Evolutionary conservation across 2,113 vertebrate genomes (phyloP), one percentile per base, ranked within the genome.

Genomic region (Tichodroma muraria): DNA sequence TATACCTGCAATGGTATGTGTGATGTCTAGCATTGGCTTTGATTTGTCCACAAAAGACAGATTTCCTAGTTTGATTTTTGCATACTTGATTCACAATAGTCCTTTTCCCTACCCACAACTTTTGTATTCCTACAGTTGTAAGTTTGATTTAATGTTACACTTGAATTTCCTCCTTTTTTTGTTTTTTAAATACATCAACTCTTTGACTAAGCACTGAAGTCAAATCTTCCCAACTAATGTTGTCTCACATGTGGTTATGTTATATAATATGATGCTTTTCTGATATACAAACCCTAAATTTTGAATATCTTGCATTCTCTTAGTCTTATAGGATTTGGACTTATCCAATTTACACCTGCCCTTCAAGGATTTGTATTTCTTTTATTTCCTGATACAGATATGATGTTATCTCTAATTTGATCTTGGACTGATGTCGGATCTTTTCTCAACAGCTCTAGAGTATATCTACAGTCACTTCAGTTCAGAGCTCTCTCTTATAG

Each of bases 351-450:
- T 97, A 69, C 54, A 88, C 35, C 38, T 90, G 72, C 27, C 65
- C 50, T 96, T 95, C 68, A 92, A 93, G 69, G 44, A 61, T 94
- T 91, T 95, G 49, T 90, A 83, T 89, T 96, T 95, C 75, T 94
- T 95, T 94, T 92, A 87, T 90, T 93, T 92, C 82, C 52, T 4
- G 1, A 56, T 85, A 79, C 45, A 75, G 56, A 54, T 54, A 72
- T 68, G n/a, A 77, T 90, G 78, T 81, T 94, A 92, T 94, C 82
- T 94, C 76, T 93, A 73, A 96, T 96, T 95, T 94, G 71, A 93
- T 97, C 85, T 92, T 53, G 25, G 61, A 76, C 47, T 88, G 80
- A 87, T 77, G 33, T 90, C 2, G 1, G 60, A 70, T 71, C 38
- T 97, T 94, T 95, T 88, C 57, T 81, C 7, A 2, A 91, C 44